Evolutionary conservation across 1,140 invertebrate genomes (phyloP), one percentile per base, ranked within the genome.

Genomic region (Drosophila orosa): DNA sequence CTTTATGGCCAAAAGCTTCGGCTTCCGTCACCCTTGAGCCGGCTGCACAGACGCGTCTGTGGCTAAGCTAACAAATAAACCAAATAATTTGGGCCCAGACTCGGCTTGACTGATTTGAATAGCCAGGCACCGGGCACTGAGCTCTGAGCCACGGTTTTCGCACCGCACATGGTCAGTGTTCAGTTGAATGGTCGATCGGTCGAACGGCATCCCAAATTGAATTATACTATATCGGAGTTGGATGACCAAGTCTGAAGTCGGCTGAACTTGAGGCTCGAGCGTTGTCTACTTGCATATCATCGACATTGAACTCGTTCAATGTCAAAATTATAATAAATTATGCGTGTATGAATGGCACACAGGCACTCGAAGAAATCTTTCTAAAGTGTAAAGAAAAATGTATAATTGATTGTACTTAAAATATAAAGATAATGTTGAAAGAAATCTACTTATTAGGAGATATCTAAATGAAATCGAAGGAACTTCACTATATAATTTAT

Each of bases 271-370:
- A 47, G 45, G 31, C 24, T 45, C n/a, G 25, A 29, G 27, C 57
- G 58, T 40, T 67, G 74, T 69, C 63, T 76, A 73, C 73, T 61
- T 82, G 82, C 78, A 86, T 87, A 86, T 58, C 48, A 50, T 80
- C 80, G 85, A 90, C 85, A 89, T 89, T 89, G 85, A 90, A 90
- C 80, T 78, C 78, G 74, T 90, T 89, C 85, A 89, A 89, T 89
- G 85, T 85, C 85, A 90, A 73, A 72, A 85, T 89, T 89, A 86
- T 75, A 75, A 86, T 85, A 85, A 85, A 86, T 81, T 85, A 85
- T 85, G 81, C 81, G 77, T 85, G 60, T 57, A 17, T 27, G 57
- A 25, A 17, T 25, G 65, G 44, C 29, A 52, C 29, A 52, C 5
- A 52, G 8, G 15, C 48, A 52, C 48, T 52, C 2, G 5, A 22